phyloP scores from a whole-genome alignment of 2,888 invertebrate genomes.

The Monoplex corrugatus region DNA sequence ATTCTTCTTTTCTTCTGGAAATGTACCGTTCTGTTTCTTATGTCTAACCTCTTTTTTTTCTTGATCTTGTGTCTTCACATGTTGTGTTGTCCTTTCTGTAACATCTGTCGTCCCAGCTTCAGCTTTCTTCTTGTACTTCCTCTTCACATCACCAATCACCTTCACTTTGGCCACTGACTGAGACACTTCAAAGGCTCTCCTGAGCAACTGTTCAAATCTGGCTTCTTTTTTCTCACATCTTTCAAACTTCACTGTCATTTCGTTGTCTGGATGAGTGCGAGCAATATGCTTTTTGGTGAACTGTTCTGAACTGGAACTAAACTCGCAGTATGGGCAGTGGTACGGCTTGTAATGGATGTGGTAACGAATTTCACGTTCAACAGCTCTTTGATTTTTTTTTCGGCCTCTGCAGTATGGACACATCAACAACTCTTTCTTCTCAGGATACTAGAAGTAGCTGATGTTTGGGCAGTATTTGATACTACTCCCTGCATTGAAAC shows the following conservation, averaged over 20 bases:
- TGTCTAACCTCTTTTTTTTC: not conserved
- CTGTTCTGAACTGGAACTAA: not conserved
- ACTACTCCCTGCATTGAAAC: no score
- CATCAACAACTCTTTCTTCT: not conserved
- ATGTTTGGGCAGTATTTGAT: no score
- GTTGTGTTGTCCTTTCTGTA: not conserved
- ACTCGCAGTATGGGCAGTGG: constrained; percentile 9
- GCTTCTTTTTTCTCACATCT: constrained; percentile 21
- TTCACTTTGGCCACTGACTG: not conserved
- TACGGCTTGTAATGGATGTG: constrained; percentile 30
- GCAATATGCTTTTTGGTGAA: not conserved
- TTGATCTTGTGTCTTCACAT: no score
- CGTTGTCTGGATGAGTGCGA: not conserved
- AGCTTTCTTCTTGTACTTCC: constrained; percentile 1
- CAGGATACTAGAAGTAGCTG: no score
- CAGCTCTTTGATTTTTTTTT: not conserved
- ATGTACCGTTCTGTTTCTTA: no score
- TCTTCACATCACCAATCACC: not conserved
- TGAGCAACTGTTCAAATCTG: not conserved
- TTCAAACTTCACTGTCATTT: not conserved
- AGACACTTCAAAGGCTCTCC: constrained; percentile 2
- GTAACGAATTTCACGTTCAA: constrained; percentile 10
- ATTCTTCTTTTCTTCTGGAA: not conserved
- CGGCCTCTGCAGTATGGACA: constrained; percentile 30
- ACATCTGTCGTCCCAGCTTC: not conserved